Evolutionary conservation across 1,140 invertebrate species (phyloP), one percentile per base, ranked within the genome.

Genomic region (Medauroidea extradentata): DNA sequence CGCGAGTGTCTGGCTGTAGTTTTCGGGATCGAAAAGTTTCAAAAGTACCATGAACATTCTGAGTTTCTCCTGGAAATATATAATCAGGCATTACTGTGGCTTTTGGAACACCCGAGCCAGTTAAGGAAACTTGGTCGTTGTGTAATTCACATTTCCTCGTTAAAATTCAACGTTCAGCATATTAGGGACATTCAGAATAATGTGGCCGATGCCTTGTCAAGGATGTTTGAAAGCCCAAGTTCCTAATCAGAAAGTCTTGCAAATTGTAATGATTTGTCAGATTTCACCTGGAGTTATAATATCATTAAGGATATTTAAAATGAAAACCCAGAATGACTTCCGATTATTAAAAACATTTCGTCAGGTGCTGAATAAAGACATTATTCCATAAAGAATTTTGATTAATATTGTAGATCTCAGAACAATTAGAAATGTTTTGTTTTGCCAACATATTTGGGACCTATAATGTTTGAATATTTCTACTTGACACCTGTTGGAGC

Each of bases 1-100:
- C 14, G 71, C 69, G 53, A 78, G 80, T 70, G 70, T 19, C 63
- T 81, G 27, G 75, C 73, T 5, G 64, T 79, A 8, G 50, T 80
- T 0, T 66, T 65, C 57, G 75, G 71, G 8, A 65, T 80, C 1
- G 67, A 76, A 57, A 67, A 77, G 42, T 79, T 78, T 59, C 42
- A 68, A 23, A 62, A 68, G 5, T 82, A 77, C 64, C 41, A 79
- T 29, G 68, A 75, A 23, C 48, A 50, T 21, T 3, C 1, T 5
- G 48, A 50, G 3, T 50, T 50, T 3, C n/a, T 50, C n/a, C 19
- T 50, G 19, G n/a, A 50, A 21, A 21, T 18, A 1, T 11, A 50
- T 5, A 50, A 50, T 23, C 48, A 50, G 48, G 48, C 48, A 2
- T 8, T 50, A 23, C 7, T 5, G 1, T 50, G 48, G 48, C 1